Evolutionary conservation across 2,113 vertebrate genomes (phyloP).

Genomic region (Sinocyclocheilus grahami): DNA sequence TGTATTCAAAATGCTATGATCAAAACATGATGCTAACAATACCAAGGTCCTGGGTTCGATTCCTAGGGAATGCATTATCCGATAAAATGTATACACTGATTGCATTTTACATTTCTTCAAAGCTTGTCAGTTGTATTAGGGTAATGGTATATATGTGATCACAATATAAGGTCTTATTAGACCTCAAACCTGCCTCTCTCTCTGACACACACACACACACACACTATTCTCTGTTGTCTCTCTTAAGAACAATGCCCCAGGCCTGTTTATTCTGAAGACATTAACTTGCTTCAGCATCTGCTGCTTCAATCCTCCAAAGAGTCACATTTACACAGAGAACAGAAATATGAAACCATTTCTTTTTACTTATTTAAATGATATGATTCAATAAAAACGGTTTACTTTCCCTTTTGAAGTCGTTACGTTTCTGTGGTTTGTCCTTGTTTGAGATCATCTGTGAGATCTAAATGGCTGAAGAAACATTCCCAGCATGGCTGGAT

Average conservation of each 20-base stretch:
- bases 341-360: background rate
- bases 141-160: background rate
- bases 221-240: background rate
- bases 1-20: background rate
- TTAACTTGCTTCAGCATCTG: constrained; percentile 21
- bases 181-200: background rate
- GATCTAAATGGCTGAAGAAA: background rate
- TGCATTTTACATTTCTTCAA: background rate
- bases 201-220: background rate
- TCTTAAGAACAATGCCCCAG: constrained; percentile 5
- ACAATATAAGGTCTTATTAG: background rate
- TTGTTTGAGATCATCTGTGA: background rate
- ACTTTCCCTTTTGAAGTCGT: background rate
- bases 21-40: background rate
- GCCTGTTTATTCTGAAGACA: constrained; percentile 31
- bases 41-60: background rate
- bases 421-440: background rate
- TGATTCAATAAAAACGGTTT: background rate
- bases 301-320: constrained; percentile 1
- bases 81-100: background rate
- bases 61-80: background rate
- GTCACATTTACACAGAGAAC: background rate
- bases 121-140: background rate
- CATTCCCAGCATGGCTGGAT: background rate
- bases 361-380: background rate